Evolutionary conservation across 2,888 invertebrate genomes (phyloP), one percentile per base, ranked within the genome.

Genomic region (Acanthosepion lycidas): DNA sequence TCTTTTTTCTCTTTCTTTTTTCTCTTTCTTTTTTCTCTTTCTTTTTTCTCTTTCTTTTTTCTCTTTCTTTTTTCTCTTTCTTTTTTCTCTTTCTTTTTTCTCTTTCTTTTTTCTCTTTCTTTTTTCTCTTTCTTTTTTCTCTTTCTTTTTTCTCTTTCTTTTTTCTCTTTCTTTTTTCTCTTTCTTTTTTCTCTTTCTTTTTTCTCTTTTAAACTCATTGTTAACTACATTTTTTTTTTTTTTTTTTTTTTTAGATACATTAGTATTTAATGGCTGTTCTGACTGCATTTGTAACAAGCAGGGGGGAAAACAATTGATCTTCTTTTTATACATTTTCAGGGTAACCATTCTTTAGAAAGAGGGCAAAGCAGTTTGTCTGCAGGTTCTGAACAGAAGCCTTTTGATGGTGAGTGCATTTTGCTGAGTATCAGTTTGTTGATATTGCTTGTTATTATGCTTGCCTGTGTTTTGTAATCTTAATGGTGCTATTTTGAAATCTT

Each of bases 371-470:
- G 78, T 92, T 92, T 94, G 92, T 94, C 94, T 53, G 42, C 94
- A 42, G 94, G 92, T 33, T 42, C 94, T 28, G 94, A 94, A 8
- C 94, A 94, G 92, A 94, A 94, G 92, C 94, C 94, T 92, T 94
- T 92, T 42, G 94, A 94, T 94, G 94, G 94, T 94, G 28, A 33
- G 94, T 94, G 48, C 28, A 15, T 51, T 51, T 12, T 51, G 51
- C 51, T 51, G 51, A 12, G 51, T 51, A 42, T 42, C 42, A 42
- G 42, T 42, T 42, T 42, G 42, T 42, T 42, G 42, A 42, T 42
- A 42, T 42, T 42, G 42, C 2, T 42, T 42, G 42, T 42, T 42
- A 42, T 3, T 42, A 42, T 42, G 42, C 42, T 59, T 23, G 59
- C 26, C 20, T 6, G 23, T 23, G 23, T 59, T 59, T 59, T 59